These are phyloP conservation scores for Leptinotarsa rubiginosa DNA, from an alignment of 2,888 invertebrate genomes.

Conservation along the genomic window DNA sequence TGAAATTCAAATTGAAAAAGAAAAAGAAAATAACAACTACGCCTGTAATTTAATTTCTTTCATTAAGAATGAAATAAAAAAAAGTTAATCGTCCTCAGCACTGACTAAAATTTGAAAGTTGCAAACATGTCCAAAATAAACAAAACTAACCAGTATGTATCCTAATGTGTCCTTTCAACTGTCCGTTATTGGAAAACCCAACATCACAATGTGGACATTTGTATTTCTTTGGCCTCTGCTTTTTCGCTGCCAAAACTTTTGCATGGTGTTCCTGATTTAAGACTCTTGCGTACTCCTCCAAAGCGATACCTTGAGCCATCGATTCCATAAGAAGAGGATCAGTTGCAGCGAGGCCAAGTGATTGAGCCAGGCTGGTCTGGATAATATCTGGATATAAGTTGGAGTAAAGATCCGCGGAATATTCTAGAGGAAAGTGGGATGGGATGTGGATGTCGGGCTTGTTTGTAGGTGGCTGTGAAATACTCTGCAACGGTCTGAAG, in stretches of 20 bases:
- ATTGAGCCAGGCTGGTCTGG: conserved; percentile 51
- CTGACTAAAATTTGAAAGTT: too few species aligned
- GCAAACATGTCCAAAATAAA: not conserved
- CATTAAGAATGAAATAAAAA: too few species aligned
- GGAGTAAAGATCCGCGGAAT: conserved; percentile 48
- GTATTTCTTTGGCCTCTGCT: conserved; percentile 90
- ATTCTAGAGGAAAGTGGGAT: conserved; percentile 38
- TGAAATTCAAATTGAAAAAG: not conserved
- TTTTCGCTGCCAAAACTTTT: conserved; percentile 75
- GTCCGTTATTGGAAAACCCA: conserved; percentile 94
- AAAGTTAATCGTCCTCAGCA: too few species aligned
- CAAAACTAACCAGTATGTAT: conserved; percentile 82
- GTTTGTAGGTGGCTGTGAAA: not conserved
- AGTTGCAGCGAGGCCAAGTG: conserved; percentile 53
- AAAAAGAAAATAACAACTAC: too few species aligned
- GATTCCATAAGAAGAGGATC: conserved; percentile 62
- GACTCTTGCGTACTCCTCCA: conserved; percentile 80
- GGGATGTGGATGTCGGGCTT: conserved; percentile 7
- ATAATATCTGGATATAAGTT: conserved; percentile 42
- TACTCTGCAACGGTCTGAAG: conserved; percentile 42
- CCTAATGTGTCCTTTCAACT: conserved; percentile 89
- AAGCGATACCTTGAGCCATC: conserved; percentile 67
- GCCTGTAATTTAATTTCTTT: too few species aligned
- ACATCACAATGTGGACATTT: conserved; percentile 91
- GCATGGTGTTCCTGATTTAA: conserved; percentile 79